These are phyloP conservation scores for Malacoraja senta DNA, from an alignment of 2,797 vertebrate species.

Conservation along the genomic window DNA sequence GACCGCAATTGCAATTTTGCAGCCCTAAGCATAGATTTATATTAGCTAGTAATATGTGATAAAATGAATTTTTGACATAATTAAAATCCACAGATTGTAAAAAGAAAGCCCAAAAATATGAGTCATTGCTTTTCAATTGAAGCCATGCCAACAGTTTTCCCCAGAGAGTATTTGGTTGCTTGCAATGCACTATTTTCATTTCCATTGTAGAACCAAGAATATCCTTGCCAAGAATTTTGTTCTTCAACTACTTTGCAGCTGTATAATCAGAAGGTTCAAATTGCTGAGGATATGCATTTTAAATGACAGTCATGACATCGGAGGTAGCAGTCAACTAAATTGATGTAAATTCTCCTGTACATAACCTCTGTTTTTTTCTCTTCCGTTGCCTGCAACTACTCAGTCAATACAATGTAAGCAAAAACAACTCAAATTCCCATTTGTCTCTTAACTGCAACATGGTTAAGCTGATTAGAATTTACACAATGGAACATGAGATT, in stretches of 20 bases:
- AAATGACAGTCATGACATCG: slow-evolving; percentile 7
- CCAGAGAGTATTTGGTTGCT: background rate
- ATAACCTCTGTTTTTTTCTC: background rate
- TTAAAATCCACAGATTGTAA: background rate
- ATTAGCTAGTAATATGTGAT: background rate
- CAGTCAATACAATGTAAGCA: background rate
- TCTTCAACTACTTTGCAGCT: slow-evolving; percentile 11
- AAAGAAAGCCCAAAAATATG: background rate
- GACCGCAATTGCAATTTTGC: background rate
- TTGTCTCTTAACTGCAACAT: background rate
- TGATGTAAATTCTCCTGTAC: background rate
- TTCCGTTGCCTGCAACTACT: background rate
- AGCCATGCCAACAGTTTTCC: background rate
- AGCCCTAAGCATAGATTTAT: background rate
- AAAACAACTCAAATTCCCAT: background rate
- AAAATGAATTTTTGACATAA: background rate
- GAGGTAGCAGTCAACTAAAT: slow-evolving; percentile 13
- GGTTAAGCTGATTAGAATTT: background rate
- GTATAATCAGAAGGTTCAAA: background rate
- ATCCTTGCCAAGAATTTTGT: background rate
- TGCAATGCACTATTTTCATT: background rate
- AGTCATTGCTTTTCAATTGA: background rate
- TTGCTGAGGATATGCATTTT: slow-evolving; percentile 16
- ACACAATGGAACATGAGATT: background rate
- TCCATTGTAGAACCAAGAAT: background rate